Evolutionary conservation across 2,113 vertebrate species (phyloP).

Genomic region (Aramus guarauna): DNA sequence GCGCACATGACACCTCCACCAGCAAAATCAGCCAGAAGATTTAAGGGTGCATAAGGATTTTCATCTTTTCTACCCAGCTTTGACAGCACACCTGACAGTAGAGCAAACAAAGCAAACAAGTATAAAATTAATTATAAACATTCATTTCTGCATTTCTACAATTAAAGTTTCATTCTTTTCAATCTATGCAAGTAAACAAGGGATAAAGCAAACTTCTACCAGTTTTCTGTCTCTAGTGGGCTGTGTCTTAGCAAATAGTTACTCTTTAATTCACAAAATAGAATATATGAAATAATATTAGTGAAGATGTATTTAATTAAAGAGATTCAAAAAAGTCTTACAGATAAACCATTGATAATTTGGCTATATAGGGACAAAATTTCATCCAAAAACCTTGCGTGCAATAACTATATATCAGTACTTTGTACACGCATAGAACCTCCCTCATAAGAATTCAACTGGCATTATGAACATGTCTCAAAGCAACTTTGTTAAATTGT

Average conservation of each 20-base stretch:
- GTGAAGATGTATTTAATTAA: neutral
- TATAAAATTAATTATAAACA: neutral
- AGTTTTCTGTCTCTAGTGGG: neutral
- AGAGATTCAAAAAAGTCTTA: neutral
- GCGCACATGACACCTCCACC: slow-evolving; percentile 88
- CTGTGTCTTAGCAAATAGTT: neutral
- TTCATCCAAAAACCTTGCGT: neutral
- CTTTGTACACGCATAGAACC: neutral
- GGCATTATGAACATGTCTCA: neutral
- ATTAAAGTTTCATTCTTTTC: neutral
- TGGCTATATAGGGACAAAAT: neutral
- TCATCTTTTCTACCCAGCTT: slow-evolving; percentile 83
- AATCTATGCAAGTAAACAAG: neutral
- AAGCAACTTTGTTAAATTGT: neutral
- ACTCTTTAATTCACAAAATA: neutral
- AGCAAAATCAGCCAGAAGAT: slow-evolving; percentile 92
- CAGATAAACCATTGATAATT: neutral
- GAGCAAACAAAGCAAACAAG: neutral
- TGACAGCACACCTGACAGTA: slow-evolving; percentile 84
- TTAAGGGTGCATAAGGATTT: slow-evolving; percentile 84
- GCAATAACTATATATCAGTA: neutral
- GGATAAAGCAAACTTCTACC: neutral
- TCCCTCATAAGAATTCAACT: accelerated
- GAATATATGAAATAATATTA: neutral
- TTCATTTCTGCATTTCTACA: neutral